Conservation (phyloP, 2,888 invertebrate species). For the Eurytoma californica region DNA sequence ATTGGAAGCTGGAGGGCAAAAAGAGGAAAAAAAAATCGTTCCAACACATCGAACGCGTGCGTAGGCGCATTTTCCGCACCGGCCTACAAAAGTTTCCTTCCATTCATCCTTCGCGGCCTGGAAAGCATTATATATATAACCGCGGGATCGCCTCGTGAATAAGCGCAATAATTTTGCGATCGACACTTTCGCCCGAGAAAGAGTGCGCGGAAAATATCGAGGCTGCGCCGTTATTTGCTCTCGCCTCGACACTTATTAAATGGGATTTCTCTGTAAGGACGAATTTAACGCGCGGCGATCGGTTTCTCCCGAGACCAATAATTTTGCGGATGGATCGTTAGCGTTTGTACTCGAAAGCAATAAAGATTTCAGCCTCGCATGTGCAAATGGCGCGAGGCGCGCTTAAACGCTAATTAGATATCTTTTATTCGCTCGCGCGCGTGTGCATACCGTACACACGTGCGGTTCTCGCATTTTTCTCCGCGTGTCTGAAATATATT, state of each 20-base stretch:
- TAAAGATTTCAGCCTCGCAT: conserved; percentile 24
- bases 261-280: conserved; percentile 22
- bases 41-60: not conserved
- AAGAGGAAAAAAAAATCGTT: not conserved
- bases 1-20: not conserved
- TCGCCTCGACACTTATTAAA: conserved; percentile 41
- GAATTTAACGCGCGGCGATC: conserved; percentile 29
- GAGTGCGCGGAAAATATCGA: not conserved
- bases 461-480: not conserved
- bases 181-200: not conserved
- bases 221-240: conserved; percentile 23
- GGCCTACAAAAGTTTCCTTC: conserved; percentile 2
- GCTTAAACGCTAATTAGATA: conserved; percentile 48
- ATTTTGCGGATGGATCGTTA: conserved; percentile 47
- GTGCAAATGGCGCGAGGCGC: not conserved
- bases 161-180: conserved; percentile 32
- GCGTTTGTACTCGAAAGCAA: conserved; percentile 44
- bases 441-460: not conserved
- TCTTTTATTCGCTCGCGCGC: not conserved
- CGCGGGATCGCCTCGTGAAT: not conserved
- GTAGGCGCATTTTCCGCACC: conserved; percentile 7
- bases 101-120: conserved; percentile 12
- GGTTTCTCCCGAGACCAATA: conserved; percentile 15
- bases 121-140: not conserved
- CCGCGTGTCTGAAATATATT: not conserved